Conservation (phyloP, 2,797 vertebrate species). For the Triplophysa bombifrons region DNA sequence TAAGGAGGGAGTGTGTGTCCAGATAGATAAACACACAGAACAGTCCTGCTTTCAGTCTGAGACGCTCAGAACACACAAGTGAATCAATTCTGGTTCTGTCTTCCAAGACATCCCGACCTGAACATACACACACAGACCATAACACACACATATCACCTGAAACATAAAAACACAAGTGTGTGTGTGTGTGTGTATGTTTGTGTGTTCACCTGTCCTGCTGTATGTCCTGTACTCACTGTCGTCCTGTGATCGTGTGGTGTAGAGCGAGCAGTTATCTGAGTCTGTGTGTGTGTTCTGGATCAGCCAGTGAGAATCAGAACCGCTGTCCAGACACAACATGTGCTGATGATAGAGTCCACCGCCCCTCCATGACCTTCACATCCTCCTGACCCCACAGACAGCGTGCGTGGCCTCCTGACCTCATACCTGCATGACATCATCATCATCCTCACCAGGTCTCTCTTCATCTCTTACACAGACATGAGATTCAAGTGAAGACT, state of each 20-base stretch:
- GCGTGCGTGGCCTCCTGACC: conserved; percentile 13
- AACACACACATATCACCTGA: not conserved
- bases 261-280: conserved; percentile 54
- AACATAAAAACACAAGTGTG: no score
- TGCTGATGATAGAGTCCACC: not conserved
- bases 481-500: no score
- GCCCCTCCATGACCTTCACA: conserved; percentile 42
- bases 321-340: conserved; percentile 27
- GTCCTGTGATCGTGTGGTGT: conserved; percentile 44
- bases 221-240: conserved; percentile 4
- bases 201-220: not conserved
- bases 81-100: conserved; percentile 64
- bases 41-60: conserved; percentile 85
- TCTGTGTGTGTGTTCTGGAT: conserved; percentile 27
- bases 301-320: conserved; percentile 22
- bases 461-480: not conserved
- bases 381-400: conserved; percentile 40
- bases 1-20: conserved; percentile 82
- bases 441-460: not conserved
- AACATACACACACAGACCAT: not conserved
- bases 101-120: conserved; percentile 28
- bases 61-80: conserved; percentile 79
- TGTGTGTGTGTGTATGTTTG: no score
- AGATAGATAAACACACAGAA: conserved; percentile 92
- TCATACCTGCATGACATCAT: conserved; percentile 7